Evolutionary conservation across 2,888 invertebrate species (phyloP).

Genomic region (Netelia melanura): DNA sequence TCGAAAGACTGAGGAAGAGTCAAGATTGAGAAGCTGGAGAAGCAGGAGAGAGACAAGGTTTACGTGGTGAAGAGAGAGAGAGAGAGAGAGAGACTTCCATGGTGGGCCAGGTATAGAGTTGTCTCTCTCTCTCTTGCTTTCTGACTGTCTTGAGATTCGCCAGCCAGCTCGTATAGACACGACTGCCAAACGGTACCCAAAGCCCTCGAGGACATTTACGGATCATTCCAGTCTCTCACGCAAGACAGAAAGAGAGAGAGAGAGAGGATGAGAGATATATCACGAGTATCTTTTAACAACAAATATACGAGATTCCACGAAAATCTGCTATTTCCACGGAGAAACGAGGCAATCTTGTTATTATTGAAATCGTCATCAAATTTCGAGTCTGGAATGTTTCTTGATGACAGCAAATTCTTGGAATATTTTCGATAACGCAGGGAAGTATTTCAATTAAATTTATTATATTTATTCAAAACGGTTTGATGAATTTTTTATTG

Average conservation of each 20-base stretch:
- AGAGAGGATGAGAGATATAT: constrained; percentile 21
- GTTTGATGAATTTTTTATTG: too few relatives aligned
- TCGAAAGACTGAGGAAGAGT: constrained; percentile 46
- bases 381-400: neutral
- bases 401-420: too few relatives aligned
- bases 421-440: too few relatives aligned
- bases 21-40: constrained; percentile 32
- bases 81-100: constrained; percentile 10
- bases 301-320: constrained; percentile 63
- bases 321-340: constrained; percentile 50
- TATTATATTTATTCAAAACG: too few relatives aligned
- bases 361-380: constrained; percentile 14
- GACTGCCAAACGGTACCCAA: constrained; percentile 69
- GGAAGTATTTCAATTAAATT: too few relatives aligned
- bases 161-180: constrained; percentile 31
- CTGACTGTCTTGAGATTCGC: neutral
- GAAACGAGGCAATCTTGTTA: constrained; percentile 38
- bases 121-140: constrained; percentile 34
- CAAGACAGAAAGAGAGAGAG: neutral
- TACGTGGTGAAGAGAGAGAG: constrained; percentile 42
- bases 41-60: constrained; percentile 39
- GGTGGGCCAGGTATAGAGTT: constrained; percentile 44
- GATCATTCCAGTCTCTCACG: constrained; percentile 57
- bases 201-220: constrained; percentile 65
- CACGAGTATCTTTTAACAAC: constrained; percentile 62